Percentiles rank a stretch among this genome's conserved stretches.
Evolutionary conservation across 2,113 vertebrate species (phyloP).

Genomic region (Butorides virescens): DNA sequence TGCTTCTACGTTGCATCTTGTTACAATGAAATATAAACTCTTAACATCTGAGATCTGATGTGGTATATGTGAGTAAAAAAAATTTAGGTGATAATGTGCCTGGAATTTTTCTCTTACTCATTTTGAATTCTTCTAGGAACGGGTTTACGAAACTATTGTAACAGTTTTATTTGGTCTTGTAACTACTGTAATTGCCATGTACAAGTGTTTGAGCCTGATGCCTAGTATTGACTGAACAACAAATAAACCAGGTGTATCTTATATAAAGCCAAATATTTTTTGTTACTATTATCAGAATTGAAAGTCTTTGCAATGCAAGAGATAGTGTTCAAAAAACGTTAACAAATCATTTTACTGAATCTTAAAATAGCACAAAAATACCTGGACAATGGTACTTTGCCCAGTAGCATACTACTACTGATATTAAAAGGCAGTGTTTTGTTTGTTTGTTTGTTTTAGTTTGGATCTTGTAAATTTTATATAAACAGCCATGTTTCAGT

Average conservation of each 20-base stretch:
- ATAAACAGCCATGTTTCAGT: neutral
- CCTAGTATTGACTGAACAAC: neutral
- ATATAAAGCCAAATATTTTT: neutral
- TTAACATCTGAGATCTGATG: neutral
- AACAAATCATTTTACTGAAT: neutral
- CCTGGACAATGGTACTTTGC: neutral
- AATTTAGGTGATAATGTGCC: neutral
- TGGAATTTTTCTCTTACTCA: neutral
- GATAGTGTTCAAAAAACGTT: neutral
- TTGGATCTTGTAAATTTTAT: neutral
- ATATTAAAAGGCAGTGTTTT: neutral
- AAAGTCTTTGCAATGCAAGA: neutral
- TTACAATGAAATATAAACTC: conserved; percentile 19
- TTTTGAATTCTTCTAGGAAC: neutral
- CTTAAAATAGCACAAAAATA: neutral
- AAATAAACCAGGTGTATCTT: neutral
- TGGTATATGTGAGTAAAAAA: neutral
- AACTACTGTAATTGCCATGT: neutral
- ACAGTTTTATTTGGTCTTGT: neutral
- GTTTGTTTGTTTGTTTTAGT: neutral
- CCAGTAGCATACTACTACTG: neutral
- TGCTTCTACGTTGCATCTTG: neutral
- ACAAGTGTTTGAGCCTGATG: neutral
- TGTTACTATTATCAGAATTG: neutral
- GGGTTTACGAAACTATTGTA: neutral